A percentile compares a stretch with the other conserved stretches of the same genome.
Evolutionary conservation across 1,140 invertebrate species (phyloP).

Genomic region (Cydia splendana): DNA sequence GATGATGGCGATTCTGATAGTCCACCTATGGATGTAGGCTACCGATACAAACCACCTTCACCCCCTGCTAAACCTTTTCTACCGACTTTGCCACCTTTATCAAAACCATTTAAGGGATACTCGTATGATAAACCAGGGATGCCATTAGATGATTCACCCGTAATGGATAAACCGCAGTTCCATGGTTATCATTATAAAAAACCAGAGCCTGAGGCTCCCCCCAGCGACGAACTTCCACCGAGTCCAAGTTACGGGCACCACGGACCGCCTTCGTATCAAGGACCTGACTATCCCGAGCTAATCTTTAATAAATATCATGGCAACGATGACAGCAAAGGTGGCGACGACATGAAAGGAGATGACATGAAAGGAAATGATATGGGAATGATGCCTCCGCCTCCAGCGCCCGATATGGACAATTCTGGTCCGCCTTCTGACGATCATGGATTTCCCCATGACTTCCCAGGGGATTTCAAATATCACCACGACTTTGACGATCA

Average conservation of each 20-base stretch:
- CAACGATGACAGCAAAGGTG: slow-evolving; percentile 21
- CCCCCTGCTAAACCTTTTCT: slow-evolving; percentile 49
- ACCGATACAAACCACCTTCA: slow-evolving; percentile 61
- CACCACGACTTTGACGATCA: slow-evolving; percentile 76
- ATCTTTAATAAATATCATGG: slow-evolving; percentile 59
- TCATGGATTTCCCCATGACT: slow-evolving; percentile 70
- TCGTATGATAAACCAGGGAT: slow-evolving; percentile 63
- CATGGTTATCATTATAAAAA: slow-evolving; percentile 66
- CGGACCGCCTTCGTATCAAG: slow-evolving; percentile 45
- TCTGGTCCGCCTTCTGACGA: slow-evolving; percentile 55
- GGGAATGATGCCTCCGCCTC: slow-evolving; percentile 60
- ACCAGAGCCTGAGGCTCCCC: slow-evolving; percentile 44
- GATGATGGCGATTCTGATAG: slow-evolving; percentile 40
- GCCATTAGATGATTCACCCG: slow-evolving; percentile 42
- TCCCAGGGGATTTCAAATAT: slow-evolving; percentile 76
- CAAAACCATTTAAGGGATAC: slow-evolving; percentile 58
- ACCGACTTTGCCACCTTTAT: slow-evolving; percentile 57
- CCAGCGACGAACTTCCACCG: slow-evolving; percentile 37
- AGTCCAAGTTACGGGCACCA: slow-evolving; percentile 43
- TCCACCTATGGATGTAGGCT: slow-evolving; percentile 52
- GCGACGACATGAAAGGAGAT: slow-evolving; percentile 45
- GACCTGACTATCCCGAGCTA: slow-evolving; percentile 60
- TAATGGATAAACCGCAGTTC: slow-evolving; percentile 48
- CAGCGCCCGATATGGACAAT: slow-evolving; percentile 42
- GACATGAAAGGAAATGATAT: slow-evolving; percentile 56